Evolutionary conservation across 1,140 invertebrate genomes (phyloP), one percentile per base, ranked within the genome.

Genomic region (Drosophila bifasciata): DNA sequence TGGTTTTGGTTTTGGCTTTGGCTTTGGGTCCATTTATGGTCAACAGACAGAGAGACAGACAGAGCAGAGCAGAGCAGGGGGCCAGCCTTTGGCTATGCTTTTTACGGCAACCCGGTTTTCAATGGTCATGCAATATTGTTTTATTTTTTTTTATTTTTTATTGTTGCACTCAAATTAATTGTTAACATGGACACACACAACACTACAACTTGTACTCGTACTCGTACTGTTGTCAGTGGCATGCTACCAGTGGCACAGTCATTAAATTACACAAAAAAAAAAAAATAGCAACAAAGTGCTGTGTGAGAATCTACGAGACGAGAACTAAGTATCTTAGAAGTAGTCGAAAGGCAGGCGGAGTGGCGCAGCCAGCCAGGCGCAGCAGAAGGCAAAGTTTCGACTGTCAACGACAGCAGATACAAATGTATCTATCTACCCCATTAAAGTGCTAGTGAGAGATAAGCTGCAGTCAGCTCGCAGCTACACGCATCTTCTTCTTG

Each of bases 41-140:
- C 19, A 43, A 46, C 25, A 46, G 55, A 36, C 32, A 1, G 11
- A 32, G 3, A 4, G 28, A 32, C 28, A 11, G 28, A 32, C 28
- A 4, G 32, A 13, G 6, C 23, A 25, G 23, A 25, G 23, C 23
- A 25, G 23, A 25, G 23, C 32, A 13, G 11, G 56, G 56, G 23
- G 74, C 45, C 50, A 56, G 66, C 32, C 50, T 36, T 36, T 13
- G 32, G 46, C 44, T 44, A 19, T 13, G 19, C 83, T 81, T 48
- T 71, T 68, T 81, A 86, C 64, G 81, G 81, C 74, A 64, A 78
- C 73, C 77, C 40, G 83, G 74, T 86, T 84, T 48, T 74, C 81
- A 86, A 81, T 86, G 79, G 59, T 67, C 71, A 74, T 74, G 52
- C 51, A 72, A 57, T 76, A 48, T 76, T 63, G 50, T 56, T 78